These are phyloP conservation scores for Burhinus bistriatus DNA, from an alignment of 2,113 vertebrate species.

Conservation along the genomic window DNA sequence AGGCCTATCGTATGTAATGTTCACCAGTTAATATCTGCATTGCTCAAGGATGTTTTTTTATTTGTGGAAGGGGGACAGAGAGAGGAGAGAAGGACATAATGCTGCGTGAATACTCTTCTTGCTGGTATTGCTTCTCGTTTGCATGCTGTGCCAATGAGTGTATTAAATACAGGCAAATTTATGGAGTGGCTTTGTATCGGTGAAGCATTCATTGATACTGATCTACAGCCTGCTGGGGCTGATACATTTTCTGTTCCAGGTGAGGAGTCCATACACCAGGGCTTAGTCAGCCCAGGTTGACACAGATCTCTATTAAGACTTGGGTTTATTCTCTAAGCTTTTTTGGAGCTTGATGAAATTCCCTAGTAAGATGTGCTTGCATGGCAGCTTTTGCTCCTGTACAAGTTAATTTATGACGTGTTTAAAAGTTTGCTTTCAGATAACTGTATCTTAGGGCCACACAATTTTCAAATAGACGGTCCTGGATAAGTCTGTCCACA, in stretches of 20 bases:
- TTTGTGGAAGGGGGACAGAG: not conserved
- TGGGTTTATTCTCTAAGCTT: conserved; percentile 42
- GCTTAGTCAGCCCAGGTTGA: conserved; percentile 8
- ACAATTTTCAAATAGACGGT: not conserved
- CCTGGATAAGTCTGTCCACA: conserved; percentile 12
- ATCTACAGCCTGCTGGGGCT: not conserved
- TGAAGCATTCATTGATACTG: not conserved
- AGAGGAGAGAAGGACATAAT: not conserved
- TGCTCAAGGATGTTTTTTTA: not conserved
- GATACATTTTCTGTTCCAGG: not conserved
- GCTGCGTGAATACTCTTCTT: not conserved
- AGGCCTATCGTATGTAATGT: not conserved
- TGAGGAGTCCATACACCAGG: not conserved
- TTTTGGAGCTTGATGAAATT: conserved; percentile 28
- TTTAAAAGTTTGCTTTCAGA: conserved; percentile 37
- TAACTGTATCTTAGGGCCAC: not conserved
- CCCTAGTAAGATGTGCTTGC: conserved; percentile 15
- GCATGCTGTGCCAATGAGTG: not conserved
- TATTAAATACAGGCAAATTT: not conserved
- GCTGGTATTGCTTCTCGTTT: not conserved
- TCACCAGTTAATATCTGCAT: not conserved
- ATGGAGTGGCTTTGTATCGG: not conserved
- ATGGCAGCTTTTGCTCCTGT: not conserved
- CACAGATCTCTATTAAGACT: conserved; percentile 12
- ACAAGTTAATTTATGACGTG: not conserved